phyloP scores from a whole-genome alignment of 2,113 vertebrate genomes.

The Cavia aperea region DNA sequence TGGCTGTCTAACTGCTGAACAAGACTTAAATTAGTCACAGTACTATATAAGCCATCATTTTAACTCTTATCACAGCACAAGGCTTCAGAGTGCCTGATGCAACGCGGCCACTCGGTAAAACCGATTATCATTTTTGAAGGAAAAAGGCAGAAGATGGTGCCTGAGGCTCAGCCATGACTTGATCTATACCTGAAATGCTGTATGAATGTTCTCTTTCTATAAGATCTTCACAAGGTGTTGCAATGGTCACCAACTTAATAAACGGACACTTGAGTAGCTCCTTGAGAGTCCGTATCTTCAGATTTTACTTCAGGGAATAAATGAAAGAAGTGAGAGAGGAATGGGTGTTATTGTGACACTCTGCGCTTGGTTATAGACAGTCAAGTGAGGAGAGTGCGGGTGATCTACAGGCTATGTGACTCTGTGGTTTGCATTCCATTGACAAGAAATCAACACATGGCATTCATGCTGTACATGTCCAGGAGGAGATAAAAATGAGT shows the following conservation, averaged over 20 bases:
- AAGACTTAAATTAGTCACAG: slow-evolving; percentile 28
- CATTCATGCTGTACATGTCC: rapidly evolving
- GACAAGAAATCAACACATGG: not conserved
- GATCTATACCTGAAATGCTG: not conserved
- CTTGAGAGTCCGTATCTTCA: not conserved
- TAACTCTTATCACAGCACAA: slow-evolving; percentile 5
- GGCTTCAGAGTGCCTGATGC: not conserved
- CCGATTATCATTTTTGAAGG: not conserved
- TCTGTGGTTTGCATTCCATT: not conserved
- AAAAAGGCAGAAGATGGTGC: not conserved
- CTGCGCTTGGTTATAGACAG: not conserved
- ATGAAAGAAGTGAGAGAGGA: not conserved
- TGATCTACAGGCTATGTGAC: not conserved
- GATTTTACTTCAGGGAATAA: not conserved
- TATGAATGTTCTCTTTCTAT: not conserved
- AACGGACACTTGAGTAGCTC: not conserved
- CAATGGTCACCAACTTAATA: not conserved
- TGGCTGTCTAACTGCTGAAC: slow-evolving; percentile 1
- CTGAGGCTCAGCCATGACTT: not conserved
- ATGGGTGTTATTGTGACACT: not conserved
- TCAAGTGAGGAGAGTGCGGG: no score
- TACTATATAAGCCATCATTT: not conserved
- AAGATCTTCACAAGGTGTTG: not conserved
- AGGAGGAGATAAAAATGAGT: not conserved
- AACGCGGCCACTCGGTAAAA: not conserved